These are phyloP conservation scores for Protobothrops flavoviridis DNA, from an alignment of 2,113 vertebrate species.

Conservation along the genomic window DNA sequence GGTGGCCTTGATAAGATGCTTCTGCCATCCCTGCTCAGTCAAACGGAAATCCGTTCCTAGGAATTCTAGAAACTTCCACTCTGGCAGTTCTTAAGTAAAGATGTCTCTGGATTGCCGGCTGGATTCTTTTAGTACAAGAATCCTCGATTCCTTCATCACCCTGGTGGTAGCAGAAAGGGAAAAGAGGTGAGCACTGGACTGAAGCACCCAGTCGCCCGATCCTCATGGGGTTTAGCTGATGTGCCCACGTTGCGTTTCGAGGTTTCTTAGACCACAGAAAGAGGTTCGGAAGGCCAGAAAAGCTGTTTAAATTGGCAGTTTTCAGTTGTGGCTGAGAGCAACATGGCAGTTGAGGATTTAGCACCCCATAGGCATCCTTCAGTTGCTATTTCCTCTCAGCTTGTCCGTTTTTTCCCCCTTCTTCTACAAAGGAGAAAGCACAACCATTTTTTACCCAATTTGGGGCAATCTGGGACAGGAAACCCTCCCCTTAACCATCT, in stretches of 20 bases:
- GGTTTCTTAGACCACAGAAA: not conserved
- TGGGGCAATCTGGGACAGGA: too few species aligned
- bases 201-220: not conserved
- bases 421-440: too few species aligned
- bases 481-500: too few species aligned
- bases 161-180: not conserved
- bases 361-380: not conserved
- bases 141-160: rapidly evolving
- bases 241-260: too few species aligned
- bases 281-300: not conserved
- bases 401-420: too few species aligned
- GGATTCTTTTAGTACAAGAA: not conserved
- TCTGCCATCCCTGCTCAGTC: slow-evolving; percentile 32
- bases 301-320: not conserved
- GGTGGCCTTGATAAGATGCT: slow-evolving; percentile 10
- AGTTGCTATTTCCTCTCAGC: too few species aligned
- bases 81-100: not conserved
- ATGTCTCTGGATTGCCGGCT: not conserved
- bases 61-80: slow-evolving; percentile 14
- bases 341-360: not conserved
- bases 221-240: not conserved
- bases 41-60: slow-evolving; percentile 38
- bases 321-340: not conserved
- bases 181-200: not conserved
- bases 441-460: too few species aligned